Evolutionary conservation across 2,113 vertebrate species (phyloP), one percentile per base, ranked within the genome.

Genomic region (Tragelaphus buxtoni): DNA sequence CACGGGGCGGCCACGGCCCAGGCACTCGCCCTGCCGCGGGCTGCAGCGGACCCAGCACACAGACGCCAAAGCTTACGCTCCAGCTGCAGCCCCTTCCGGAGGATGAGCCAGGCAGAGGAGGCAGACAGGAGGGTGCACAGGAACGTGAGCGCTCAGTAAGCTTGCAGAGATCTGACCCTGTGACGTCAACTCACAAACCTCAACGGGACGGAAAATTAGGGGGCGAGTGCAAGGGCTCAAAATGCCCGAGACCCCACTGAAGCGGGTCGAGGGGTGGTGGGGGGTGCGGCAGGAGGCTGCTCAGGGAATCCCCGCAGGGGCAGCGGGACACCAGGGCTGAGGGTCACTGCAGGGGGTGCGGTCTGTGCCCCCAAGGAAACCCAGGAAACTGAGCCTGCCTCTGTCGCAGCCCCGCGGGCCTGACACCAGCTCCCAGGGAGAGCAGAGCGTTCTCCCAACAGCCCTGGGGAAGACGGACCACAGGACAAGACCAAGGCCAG

Each of bases 111-210:
- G 55, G 30, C 63, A 35, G 20, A 28, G 30, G 76, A 26, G 1
- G 4, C 17, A 0, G 4, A 72, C 42, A 5, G 22, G 77, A 42
- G 35, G 35, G 9, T 3, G 8, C 0, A 16, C 11, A 26, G 20
- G 16, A 39, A 20, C 3, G 1, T 0, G 5, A 17, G 4, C 0
- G 5, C 12, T 16, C 18, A 0, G 1, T 0, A 1, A 3, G 16
- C 26, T 5, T 0, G 5, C 7, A 24, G 7, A 30, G 28, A 11
- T 2, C 16, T 11, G 1, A n/a, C 28, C n/a, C 32, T 18, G 3
- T 0, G 2, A 24, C 4, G 11, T 2, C 7, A 45, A 26, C 8
- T 3, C 28, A 32, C 2, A 45, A 47, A 5, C 47, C 51, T n/a
- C 35, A 55, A 22, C 16, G 14, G 26, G 30, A 80, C 42, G 28